A percentile compares a stretch with the other conserved stretches of the same genome.
These are phyloP conservation scores for Lepidocolaptes lacrymiger DNA, from an alignment of 2,797 vertebrate species.

Conservation along the genomic window DNA sequence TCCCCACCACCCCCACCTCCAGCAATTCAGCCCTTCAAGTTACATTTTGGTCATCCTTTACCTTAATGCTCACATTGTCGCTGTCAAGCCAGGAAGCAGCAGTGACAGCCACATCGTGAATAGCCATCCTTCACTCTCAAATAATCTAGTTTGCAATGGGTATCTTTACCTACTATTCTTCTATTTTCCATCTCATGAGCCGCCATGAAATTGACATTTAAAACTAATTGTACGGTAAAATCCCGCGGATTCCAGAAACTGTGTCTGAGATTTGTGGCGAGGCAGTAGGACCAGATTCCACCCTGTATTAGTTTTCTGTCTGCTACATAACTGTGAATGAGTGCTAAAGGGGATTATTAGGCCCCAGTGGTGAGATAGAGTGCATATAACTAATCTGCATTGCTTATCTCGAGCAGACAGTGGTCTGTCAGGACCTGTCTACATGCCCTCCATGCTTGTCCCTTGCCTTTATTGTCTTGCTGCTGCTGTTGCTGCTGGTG, in stretches of 20 bases:
- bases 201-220: conserved; percentile 96
- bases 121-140: conserved; percentile 60
- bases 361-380: conserved; percentile 78
- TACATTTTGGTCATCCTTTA: conserved; percentile 28
- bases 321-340: conserved; percentile 76
- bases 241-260: conserved; percentile 76
- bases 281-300: conserved; percentile 74
- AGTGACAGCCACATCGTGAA: conserved; percentile 40
- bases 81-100: conserved; percentile 15
- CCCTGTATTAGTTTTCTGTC: conserved; percentile 76
- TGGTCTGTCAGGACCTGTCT: conserved; percentile 74
- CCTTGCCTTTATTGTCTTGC: conserved; percentile 79
- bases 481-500: conserved; percentile 45
- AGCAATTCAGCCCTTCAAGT: not conserved
- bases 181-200: conserved; percentile 85
- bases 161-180: conserved; percentile 68
- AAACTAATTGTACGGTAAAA: conserved; percentile 89
- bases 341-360: conserved; percentile 82
- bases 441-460: conserved; percentile 72
- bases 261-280: conserved; percentile 77
- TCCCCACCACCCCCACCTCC: not conserved
- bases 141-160: conserved; percentile 60
- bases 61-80: not conserved
- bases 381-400: conserved; percentile 78
- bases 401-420: conserved; percentile 85